Percentiles rank a stretch among this genome's conserved stretches.
phyloP scores from a whole-genome alignment of 2,113 vertebrate species.

The Ochotona princeps region DNA sequence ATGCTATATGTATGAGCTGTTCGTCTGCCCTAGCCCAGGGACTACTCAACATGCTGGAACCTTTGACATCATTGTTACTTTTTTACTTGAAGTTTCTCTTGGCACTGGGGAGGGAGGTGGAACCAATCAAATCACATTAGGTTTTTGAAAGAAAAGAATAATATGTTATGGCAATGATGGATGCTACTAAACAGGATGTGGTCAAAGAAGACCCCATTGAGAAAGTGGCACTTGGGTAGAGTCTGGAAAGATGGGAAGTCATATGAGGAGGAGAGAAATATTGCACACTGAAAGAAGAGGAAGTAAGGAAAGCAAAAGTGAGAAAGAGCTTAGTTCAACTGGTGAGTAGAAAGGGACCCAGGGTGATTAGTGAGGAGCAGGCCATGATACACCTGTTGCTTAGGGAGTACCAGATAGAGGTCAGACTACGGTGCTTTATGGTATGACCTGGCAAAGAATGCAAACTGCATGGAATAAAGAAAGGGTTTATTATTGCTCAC shows the following conservation, averaged over 20 bases:
- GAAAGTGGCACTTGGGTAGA: not conserved
- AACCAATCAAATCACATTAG: not conserved
- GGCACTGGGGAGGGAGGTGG: not conserved
- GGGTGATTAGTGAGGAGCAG: not conserved
- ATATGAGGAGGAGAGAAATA: not conserved
- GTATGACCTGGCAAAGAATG: not conserved
- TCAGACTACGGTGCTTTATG: too few relatives aligned
- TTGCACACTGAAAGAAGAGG: not conserved
- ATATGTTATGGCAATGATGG: not conserved
- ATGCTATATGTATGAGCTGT: not conserved
- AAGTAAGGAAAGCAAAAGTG: not conserved
- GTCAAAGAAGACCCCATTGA: not conserved
- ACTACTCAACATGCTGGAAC: not conserved
- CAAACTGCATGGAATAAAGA: not conserved
- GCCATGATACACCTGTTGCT: accelerated
- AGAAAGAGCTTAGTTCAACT: not conserved
- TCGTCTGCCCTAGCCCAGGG: not conserved
- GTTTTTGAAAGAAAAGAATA: not conserved
- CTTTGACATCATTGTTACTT: not conserved
- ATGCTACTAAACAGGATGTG: not conserved
- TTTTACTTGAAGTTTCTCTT: not conserved
- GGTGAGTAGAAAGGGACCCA: not conserved
- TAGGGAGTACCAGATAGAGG: not conserved
- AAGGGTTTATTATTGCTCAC: not conserved
- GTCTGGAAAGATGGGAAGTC: not conserved